Evolutionary conservation across 2,888 invertebrate genomes (phyloP).

Genomic region (Dryocosmus kuriphilus): DNA sequence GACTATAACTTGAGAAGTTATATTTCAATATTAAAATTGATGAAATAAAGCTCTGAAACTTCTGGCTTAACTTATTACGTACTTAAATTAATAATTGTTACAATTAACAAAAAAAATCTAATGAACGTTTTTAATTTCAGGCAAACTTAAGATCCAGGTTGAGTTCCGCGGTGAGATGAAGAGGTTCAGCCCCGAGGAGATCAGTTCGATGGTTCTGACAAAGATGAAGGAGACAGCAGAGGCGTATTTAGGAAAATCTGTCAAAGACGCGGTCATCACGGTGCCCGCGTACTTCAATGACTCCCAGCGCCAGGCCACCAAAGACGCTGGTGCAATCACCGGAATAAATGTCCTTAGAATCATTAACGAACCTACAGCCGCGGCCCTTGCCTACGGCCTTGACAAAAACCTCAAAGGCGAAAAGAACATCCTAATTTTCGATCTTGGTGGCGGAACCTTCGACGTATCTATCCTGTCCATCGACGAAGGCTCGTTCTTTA

Average conservation of each 20-base stretch:
- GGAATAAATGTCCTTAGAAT: constrained; percentile 84
- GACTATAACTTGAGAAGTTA: no score
- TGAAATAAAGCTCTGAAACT: no score
- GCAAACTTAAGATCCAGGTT: constrained; percentile 85
- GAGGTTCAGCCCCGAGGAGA: constrained; percentile 84
- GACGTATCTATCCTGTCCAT: constrained; percentile 91
- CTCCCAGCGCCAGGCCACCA: constrained; percentile 84
- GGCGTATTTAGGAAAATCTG: constrained; percentile 83
- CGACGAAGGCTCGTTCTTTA: constrained; percentile 87
- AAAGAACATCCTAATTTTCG: constrained; percentile 83
- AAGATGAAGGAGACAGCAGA: constrained; percentile 86
- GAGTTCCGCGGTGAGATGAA: constrained; percentile 84
- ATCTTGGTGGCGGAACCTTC: constrained; percentile 85
- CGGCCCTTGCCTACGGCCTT: constrained; percentile 85
- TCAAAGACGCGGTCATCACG: constrained; percentile 87
- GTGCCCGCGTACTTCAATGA: constrained; percentile 90
- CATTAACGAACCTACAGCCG: constrained; percentile 82
- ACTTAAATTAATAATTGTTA: no score
- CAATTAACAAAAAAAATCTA: no score
- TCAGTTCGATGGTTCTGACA: constrained; percentile 84
- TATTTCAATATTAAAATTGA: no score
- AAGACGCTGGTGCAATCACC: constrained; percentile 84
- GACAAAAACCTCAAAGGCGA: constrained; percentile 84
- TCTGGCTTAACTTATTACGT: no score
- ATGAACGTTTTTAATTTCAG: no score